Evolutionary conservation across 2,113 vertebrate genomes (phyloP).

Genomic region (Pomatostomus ruficeps): DNA sequence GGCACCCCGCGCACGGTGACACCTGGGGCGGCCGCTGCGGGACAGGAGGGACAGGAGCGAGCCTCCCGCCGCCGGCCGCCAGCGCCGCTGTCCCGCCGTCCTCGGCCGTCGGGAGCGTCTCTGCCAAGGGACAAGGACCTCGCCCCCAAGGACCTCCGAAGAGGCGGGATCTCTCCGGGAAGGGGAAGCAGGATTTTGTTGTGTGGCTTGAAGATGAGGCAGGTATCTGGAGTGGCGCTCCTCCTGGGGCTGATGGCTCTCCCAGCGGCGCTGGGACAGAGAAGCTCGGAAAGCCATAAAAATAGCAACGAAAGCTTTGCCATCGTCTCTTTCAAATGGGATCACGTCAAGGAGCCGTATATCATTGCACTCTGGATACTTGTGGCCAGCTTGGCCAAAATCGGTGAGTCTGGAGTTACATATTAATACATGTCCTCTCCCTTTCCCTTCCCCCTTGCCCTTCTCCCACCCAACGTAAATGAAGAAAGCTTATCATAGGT

Average conservation of each 20-base stretch:
- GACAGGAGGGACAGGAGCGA: neutral
- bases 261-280: neutral
- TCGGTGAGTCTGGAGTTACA: conserved; percentile 74
- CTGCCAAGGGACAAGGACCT: neutral
- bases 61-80: neutral
- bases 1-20: neutral
- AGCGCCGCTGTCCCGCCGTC: neutral
- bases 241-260: conserved; percentile 19
- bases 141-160: neutral
- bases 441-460: neutral
- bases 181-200: neutral
- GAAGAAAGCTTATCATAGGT: neutral
- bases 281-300: neutral
- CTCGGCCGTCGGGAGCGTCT: neutral
- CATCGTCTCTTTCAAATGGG: conserved; percentile 84
- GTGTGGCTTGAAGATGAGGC: conserved; percentile 2
- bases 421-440: neutral
- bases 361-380: conserved; percentile 83
- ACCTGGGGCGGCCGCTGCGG: neutral
- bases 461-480: neutral
- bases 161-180: conserved; percentile 34
- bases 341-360: conserved; percentile 83
- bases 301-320: conserved; percentile 47
- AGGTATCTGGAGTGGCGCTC: neutral
- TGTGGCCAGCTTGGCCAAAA: conserved; percentile 85